A percentile compares a stretch with the other conserved stretches of the same genome.
Evolutionary conservation across 2,797 vertebrate species (phyloP).

Genomic region (Urophycis tenuis): DNA sequence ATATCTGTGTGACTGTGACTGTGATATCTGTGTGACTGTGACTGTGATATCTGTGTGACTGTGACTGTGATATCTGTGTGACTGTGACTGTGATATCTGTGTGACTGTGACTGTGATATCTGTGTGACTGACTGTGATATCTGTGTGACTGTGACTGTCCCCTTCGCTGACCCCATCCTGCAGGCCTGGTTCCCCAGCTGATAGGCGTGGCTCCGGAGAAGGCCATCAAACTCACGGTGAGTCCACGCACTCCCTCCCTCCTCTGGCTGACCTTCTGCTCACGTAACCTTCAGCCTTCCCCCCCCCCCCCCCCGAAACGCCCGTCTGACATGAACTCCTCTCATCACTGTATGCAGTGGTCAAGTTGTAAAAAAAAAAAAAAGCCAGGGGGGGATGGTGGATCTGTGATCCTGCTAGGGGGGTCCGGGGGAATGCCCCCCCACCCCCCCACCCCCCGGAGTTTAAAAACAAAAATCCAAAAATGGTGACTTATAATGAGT

Average conservation of each 20-base stretch:
- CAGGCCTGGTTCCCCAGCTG: conserved; percentile 95
- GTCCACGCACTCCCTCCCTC: conserved; percentile 40
- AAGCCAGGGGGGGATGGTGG: too few relatives aligned
- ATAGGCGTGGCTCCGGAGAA: conserved; percentile 99
- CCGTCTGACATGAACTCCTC: too few relatives aligned
- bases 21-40: too few relatives aligned
- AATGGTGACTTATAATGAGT: too few relatives aligned
- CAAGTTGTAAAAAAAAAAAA: too few relatives aligned
- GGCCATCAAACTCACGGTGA: conserved; percentile 97
- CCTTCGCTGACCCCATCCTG: conserved; percentile 20
- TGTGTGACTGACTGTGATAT: not conserved
- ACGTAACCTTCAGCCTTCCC: not conserved
- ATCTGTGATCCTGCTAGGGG: too few relatives aligned
- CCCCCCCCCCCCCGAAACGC: not conserved
- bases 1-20: too few relatives aligned
- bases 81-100: not conserved
- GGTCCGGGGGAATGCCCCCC: too few relatives aligned
- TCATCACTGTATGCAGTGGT: too few relatives aligned
- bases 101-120: too few relatives aligned
- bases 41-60: not conserved
- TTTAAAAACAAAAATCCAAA: too few relatives aligned
- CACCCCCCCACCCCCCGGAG: too few relatives aligned
- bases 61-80: not conserved
- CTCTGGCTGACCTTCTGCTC: not conserved
- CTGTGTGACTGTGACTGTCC: not conserved